These are phyloP conservation scores for Protodeltote pygarga DNA, from an alignment of 2,888 invertebrate genomes.

Conservation along the genomic window DNA sequence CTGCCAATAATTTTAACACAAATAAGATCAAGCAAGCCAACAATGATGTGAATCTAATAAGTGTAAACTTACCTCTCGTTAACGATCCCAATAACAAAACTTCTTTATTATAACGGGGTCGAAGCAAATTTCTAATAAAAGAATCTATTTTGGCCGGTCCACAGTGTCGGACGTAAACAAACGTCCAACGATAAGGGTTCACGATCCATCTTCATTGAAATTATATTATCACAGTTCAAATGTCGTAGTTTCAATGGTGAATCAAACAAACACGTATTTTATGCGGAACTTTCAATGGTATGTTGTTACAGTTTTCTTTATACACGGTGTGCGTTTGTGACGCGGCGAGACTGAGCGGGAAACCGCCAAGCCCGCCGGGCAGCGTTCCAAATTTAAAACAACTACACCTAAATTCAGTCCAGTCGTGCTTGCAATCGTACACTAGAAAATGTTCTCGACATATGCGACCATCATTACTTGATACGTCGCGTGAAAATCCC, in stretches of 20 bases:
- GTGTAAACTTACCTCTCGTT: conserved; percentile 74
- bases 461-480: conserved; percentile 52
- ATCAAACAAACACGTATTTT: conserved; percentile 33
- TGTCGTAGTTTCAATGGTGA: neutral
- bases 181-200: conserved; percentile 49
- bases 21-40: conserved; percentile 62
- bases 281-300: conserved; percentile 34
- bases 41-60: conserved; percentile 56
- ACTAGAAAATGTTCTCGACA: conserved; percentile 57
- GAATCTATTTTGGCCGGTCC: conserved; percentile 79
- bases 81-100: conserved; percentile 62
- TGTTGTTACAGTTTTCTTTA: conserved; percentile 60
- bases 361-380: conserved; percentile 77
- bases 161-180: conserved; percentile 69
- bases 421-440: conserved; percentile 61
- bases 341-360: conserved; percentile 67
- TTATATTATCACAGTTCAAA: conserved; percentile 39
- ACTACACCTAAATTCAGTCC: conserved; percentile 72
- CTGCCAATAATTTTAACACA: conserved; percentile 75
- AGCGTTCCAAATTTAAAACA: conserved; percentile 81
- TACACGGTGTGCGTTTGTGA: conserved; percentile 64
- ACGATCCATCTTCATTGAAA: conserved; percentile 60
- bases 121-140: conserved; percentile 77
- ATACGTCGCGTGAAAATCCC: conserved; percentile 33
- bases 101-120: conserved; percentile 72